phyloP scores from a whole-genome alignment of 2,888 invertebrate genomes.

The Margaritifera margaritifera region DNA sequence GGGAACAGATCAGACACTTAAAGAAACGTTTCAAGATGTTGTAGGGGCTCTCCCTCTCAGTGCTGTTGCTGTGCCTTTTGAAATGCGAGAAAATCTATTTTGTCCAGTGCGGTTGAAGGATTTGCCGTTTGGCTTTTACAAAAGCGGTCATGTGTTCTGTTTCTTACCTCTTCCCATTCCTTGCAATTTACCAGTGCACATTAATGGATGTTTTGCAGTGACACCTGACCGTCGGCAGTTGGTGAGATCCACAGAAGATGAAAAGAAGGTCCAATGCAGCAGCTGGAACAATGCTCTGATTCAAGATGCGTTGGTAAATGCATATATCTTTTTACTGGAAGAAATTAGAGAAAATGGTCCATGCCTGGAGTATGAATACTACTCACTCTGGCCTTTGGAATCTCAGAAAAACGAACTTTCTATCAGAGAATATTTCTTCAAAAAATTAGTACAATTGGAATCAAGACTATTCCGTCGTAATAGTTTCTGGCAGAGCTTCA shows the following conservation, averaged over 20 bases:
- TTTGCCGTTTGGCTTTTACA: slow-evolving; percentile 35
- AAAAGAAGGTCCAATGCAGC: slow-evolving; percentile 35
- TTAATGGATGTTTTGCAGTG: slow-evolving; percentile 62
- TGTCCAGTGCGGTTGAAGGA: not conserved
- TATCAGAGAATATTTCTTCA: not conserved
- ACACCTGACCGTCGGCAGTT: slow-evolving; percentile 60
- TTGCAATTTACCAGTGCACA: slow-evolving; percentile 60
- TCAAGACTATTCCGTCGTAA: slow-evolving; percentile 6
- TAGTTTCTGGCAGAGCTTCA: slow-evolving; percentile 1
- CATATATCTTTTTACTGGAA: slow-evolving; percentile 28
- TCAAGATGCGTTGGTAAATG: slow-evolving; percentile 29
- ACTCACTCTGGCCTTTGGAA: slow-evolving; percentile 10
- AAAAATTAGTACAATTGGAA: not conserved
- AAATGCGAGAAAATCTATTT: not conserved
- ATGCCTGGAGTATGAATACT: slow-evolving; percentile 6
- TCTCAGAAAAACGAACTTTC: not conserved
- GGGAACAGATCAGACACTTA: slow-evolving; percentile 13
- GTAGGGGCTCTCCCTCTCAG: slow-evolving; percentile 33
- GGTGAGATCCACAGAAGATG: slow-evolving; percentile 54
- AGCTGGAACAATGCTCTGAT: slow-evolving; percentile 38
- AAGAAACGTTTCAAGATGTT: not conserved
- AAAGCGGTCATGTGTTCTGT: slow-evolving; percentile 42
- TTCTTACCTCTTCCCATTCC: slow-evolving; percentile 61
- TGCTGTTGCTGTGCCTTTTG: slow-evolving; percentile 19
- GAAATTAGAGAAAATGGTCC: too few relatives aligned